A percentile compares a stretch with the other conserved stretches of the same genome.
These are phyloP conservation scores for Cordilura impudica DNA, from an alignment of 2,888 invertebrate species.

Conservation along the genomic window DNA sequence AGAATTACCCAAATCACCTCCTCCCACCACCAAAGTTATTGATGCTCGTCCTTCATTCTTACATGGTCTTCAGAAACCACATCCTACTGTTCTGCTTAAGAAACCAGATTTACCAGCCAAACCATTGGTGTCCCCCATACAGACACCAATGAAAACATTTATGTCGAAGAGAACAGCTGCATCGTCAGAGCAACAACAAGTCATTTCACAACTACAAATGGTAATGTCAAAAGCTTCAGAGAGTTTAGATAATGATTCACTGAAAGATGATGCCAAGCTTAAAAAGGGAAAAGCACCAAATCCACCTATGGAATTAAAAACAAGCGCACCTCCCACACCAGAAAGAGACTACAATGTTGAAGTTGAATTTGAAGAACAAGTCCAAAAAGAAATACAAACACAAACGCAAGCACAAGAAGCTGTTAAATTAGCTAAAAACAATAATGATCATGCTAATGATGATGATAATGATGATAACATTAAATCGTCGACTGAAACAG, in stretches of 20 bases:
- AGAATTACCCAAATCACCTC: conserved; percentile 81
- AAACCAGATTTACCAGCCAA: conserved; percentile 86
- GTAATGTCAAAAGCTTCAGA: conserved; percentile 75
- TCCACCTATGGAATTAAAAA: conserved; percentile 79
- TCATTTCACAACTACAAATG: conserved; percentile 80
- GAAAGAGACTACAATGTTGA: conserved; percentile 74
- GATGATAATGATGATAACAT: conserved; percentile 23
- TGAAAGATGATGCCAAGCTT: conserved; percentile 75
- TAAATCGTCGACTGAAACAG: conserved; percentile 32
- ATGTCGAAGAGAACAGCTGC: conserved; percentile 79
- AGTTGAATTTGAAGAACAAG: conserved; percentile 69
- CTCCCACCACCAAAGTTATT: conserved; percentile 72
- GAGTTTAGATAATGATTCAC: conserved; percentile 66
- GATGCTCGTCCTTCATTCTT: conserved; percentile 84
- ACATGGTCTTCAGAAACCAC: conserved; percentile 81
- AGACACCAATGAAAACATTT: conserved; percentile 79
- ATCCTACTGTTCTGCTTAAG: conserved; percentile 73
- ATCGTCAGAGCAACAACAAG: conserved; percentile 78
- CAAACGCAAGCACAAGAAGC: conserved; percentile 28
- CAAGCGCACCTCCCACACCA: conserved; percentile 74
- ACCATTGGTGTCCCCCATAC: conserved; percentile 79
- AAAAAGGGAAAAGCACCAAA: conserved; percentile 88
- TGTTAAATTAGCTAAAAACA: conserved; percentile 18
- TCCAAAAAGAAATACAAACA: conserved; percentile 42
- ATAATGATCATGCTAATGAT: neutral